Evolutionary conservation across 2,888 invertebrate genomes (phyloP), one percentile per base, ranked within the genome.

Genomic region (Lycophotia porphyrea): DNA sequence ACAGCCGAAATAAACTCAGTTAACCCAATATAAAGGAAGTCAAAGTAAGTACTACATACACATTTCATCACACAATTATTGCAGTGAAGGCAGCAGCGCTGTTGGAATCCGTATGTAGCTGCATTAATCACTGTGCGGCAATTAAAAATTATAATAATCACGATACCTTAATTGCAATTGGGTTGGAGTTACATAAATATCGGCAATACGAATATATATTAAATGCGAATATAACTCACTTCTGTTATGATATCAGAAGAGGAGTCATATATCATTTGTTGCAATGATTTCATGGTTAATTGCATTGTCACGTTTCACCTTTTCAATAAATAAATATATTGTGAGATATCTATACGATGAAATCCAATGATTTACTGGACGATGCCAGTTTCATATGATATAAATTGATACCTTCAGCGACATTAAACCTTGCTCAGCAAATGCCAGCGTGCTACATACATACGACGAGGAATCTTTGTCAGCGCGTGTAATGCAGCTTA

Each of bases 61-160:
- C 34, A 55, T 84, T 84, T 81, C 82, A 75, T 75, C 82, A 82
- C 63, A 27, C 71, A 52, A 67, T 69, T 36, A 64, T 61, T 70
- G 68, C 58, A 67, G 49, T 55, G 60, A 69, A 78, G 84, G 68
- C 66, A 80, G 31, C 24, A 70, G 61, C 49, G 34, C 67, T 24
- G 47, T 64, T 69, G 49, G 67, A 47, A 58, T 82, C 63, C 77
- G 52, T 82, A 71, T 52, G 49, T 71, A 61, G 71, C n/a, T 60
- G 69, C 65, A 82, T 85, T 73, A 82, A 75, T 85, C 61, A 78
- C 39, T 69, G 83, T 68, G 63, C 60, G 74, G 83, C 71, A 83
- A 83, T 85, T 83, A 78, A 82, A 82, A 71, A 67, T 60, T 85
- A 83, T 76, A 82, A 79, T 84, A 86, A 84, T 76, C 71, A 76